These are phyloP conservation scores for Papilio glaucus DNA, from an alignment of 1,140 invertebrate species.

Conservation along the genomic window DNA sequence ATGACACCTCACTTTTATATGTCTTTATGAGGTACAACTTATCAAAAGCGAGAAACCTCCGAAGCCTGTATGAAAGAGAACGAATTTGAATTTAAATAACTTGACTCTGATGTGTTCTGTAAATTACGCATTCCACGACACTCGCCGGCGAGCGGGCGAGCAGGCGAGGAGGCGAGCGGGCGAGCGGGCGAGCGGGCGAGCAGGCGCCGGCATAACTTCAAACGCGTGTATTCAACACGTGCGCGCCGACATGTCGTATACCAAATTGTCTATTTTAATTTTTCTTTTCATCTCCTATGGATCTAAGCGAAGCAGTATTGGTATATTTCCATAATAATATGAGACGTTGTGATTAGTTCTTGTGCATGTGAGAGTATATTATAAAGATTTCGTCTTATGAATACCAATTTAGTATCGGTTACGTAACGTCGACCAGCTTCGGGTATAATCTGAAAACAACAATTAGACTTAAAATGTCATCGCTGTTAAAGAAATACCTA, in stretches of 20 bases:
- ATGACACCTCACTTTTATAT: neutral
- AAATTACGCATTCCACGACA: conserved; percentile 42
- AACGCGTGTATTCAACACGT: conserved; percentile 19
- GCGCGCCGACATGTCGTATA: neutral
- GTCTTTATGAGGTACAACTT: too few species aligned
- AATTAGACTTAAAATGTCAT: neutral
- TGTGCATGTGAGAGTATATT: neutral
- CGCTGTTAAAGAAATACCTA: too few species aligned
- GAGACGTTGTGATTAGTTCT: conserved; percentile 32
- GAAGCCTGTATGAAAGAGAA: conserved; percentile 46
- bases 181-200: conserved; percentile 3
- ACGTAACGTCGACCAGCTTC: neutral
- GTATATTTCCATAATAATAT: conserved; percentile 32
- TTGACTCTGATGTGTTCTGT: conserved; percentile 42
- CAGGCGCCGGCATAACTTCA: neutral
- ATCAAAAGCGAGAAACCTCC: conserved; percentile 37
- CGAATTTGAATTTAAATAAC: conserved; percentile 65
- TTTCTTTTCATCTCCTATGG: conserved; percentile 16
- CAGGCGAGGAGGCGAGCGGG: conserved; percentile 13
- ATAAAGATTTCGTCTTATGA: neutral
- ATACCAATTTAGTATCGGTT: neutral
- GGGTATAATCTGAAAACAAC: neutral
- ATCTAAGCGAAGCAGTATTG: conserved; percentile 19
- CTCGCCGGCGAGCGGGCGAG: neutral
- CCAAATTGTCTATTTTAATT: conserved; percentile 13